Evolutionary conservation across 2,113 vertebrate species (phyloP), one percentile per base, ranked within the genome.

Genomic region (Anolis sagrei): DNA sequence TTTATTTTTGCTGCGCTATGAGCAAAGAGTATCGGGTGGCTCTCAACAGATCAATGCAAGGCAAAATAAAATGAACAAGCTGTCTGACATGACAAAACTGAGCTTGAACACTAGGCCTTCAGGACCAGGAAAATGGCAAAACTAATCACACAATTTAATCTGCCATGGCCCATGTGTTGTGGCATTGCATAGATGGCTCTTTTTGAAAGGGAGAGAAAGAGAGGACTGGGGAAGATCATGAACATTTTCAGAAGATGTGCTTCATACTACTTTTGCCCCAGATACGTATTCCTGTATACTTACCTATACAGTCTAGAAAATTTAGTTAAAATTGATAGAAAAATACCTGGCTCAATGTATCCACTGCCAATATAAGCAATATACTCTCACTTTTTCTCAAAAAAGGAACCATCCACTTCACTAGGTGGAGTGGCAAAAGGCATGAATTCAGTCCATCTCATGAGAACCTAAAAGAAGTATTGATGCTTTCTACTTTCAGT

Each of bases 41-140:
- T 88, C 84, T 68, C 79, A 92, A 68, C 61, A 90, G 91, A 90
- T 82, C 89, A 87, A n/a, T 70, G 78, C 89, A 87, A 88, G 79
- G 51, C 88, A 90, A 94, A 92, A 48, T 83, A 86, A 91, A 93
- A 94, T 86, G 90, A 94, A 88, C 91, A 87, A 91, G 61, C 88
- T 77, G 66, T 87, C 85, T 90, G 84, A 88, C 81, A 80, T 90
- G 90, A 94, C 91, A 93, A 90, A 89, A 91, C n/a, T n/a, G 32
- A 91, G 79, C 48, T 64, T 84, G 86, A 91, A 90, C 79, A 90
- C 74, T 90, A 0, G 29, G 72, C 92, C 90, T 90, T 92, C 83
- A 90, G 90, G 89, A 94, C 85, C 5, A 88, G 72, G 80, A 87
- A 93, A 80, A 87, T 92, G 92, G 91, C 94, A 94, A 83, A 93